phyloP scores from a whole-genome alignment of 2,888 invertebrate species.

The Drosophila barbarae region DNA sequence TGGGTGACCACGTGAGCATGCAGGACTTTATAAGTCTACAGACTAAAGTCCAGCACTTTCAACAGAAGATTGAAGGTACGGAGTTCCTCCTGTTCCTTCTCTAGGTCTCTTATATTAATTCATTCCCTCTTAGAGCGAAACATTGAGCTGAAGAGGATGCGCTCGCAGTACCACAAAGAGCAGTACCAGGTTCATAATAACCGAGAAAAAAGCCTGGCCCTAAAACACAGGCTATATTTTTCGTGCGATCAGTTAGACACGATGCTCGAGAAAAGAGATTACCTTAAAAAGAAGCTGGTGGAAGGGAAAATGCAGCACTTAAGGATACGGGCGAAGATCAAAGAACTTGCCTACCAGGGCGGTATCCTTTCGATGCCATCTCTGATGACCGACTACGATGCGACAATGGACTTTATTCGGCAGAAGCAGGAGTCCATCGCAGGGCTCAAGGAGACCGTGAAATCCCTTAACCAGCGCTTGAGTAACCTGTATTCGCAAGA shows the following conservation, averaged over 20 bases:
- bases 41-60: constrained; percentile 65
- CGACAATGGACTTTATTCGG: constrained; percentile 46
- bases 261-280: constrained; percentile 1
- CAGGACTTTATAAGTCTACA: constrained; percentile 68
- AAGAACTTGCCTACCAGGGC: constrained; percentile 61
- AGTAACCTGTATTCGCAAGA: fast-evolving
- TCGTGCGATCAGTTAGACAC: neutral
- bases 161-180: constrained; percentile 59
- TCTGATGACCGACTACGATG: constrained; percentile 74
- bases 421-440: constrained; percentile 26
- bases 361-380: constrained; percentile 74
- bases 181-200: constrained; percentile 71
- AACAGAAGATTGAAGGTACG: constrained; percentile 77
- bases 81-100: too few relatives aligned
- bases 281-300: constrained; percentile 50
- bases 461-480: constrained; percentile 26
- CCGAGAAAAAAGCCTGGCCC: constrained; percentile 65
- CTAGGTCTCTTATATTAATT: neutral
- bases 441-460: constrained; percentile 40
- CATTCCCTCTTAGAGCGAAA: constrained; percentile 64
- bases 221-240: constrained; percentile 28
- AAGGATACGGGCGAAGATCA: constrained; percentile 45
- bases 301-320: constrained; percentile 59
- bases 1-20: constrained; percentile 71
- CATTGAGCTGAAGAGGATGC: constrained; percentile 64